These are phyloP conservation scores for Parapsyche elsis DNA, from an alignment of 1,140 invertebrate species.

Conservation along the genomic window DNA sequence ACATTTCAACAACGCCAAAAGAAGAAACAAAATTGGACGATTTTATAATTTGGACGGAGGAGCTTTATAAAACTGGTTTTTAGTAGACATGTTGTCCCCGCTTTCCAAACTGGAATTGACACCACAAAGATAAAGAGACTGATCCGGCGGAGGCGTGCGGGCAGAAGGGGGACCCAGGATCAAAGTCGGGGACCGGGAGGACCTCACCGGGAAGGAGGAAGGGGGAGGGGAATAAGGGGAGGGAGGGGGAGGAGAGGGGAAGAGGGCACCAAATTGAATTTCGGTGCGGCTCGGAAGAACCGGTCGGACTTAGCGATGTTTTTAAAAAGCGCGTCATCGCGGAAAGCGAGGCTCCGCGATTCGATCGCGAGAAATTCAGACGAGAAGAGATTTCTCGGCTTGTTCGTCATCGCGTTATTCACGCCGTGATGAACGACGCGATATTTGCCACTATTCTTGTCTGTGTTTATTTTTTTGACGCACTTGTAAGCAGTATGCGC, in stretches of 20 bases:
- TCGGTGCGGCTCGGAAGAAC: constrained; percentile 50
- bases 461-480: neutral
- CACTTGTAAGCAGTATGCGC: neutral
- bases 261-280: constrained; percentile 51
- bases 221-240: neutral
- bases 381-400: constrained; percentile 23
- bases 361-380: neutral
- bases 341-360: constrained; percentile 46
- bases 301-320: constrained; percentile 52
- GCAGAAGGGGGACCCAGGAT: constrained; percentile 12
- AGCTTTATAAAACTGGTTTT: constrained; percentile 57
- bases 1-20: constrained; percentile 56
- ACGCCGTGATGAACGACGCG: neutral
- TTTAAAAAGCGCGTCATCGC: constrained; percentile 52
- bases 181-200: constrained; percentile 20
- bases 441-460: neutral
- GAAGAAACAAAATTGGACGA: constrained; percentile 57
- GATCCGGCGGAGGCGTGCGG: constrained; percentile 43
- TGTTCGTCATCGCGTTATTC: constrained; percentile 29
- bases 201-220: neutral
- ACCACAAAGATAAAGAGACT: constrained; percentile 55
- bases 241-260: neutral
- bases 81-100: constrained; percentile 56
- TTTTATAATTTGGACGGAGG: constrained; percentile 56
- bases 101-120: constrained; percentile 57